Conservation (phyloP, 2,888 invertebrate species). For the Agrilus mali region DNA sequence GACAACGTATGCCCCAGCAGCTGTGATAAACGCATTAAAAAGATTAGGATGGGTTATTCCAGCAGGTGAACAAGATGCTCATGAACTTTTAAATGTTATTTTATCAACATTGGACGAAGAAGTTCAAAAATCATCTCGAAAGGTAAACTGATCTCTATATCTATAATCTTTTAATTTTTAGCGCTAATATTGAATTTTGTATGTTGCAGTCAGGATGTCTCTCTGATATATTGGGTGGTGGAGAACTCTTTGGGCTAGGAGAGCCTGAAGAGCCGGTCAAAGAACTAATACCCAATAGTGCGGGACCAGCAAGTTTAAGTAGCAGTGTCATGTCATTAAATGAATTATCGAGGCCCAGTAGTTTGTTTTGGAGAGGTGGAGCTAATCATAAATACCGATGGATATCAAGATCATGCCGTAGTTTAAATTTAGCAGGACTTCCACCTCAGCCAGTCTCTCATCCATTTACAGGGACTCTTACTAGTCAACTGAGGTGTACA, state of each 20-base stretch:
- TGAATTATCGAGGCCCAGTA: conserved; percentile 30
- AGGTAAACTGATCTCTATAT: conserved; percentile 31
- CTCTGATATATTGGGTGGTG: conserved; percentile 57
- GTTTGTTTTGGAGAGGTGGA: conserved; percentile 26
- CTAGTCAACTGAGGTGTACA: conserved; percentile 64
- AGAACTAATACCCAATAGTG: conserved; percentile 8
- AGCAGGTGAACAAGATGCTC: conserved; percentile 86
- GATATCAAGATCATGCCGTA: conserved; percentile 38
- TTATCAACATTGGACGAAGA: conserved; percentile 87
- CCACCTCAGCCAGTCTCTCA: conserved; percentile 40
- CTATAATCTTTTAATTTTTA: background rate
- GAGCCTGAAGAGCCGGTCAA: conserved; percentile 32
- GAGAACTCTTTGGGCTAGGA: conserved; percentile 34
- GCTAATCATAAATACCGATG: conserved; percentile 28
- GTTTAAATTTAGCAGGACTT: conserved; percentile 38
- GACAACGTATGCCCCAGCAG: conserved; percentile 47
- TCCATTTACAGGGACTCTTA: conserved; percentile 64
- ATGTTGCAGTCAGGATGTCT: conserved; percentile 49
- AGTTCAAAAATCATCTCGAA: conserved; percentile 44
- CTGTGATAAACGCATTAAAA: conserved; percentile 61
- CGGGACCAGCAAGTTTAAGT: conserved; percentile 20
- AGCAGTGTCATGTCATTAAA: conserved; percentile 34
- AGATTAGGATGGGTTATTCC: conserved; percentile 78
- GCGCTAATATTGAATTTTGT: background rate
- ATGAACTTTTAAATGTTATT: conserved; percentile 82